Base-by-base conservation (phyloP, 2,888 invertebrate genomes). In the Dascillus cervinus region DNA sequence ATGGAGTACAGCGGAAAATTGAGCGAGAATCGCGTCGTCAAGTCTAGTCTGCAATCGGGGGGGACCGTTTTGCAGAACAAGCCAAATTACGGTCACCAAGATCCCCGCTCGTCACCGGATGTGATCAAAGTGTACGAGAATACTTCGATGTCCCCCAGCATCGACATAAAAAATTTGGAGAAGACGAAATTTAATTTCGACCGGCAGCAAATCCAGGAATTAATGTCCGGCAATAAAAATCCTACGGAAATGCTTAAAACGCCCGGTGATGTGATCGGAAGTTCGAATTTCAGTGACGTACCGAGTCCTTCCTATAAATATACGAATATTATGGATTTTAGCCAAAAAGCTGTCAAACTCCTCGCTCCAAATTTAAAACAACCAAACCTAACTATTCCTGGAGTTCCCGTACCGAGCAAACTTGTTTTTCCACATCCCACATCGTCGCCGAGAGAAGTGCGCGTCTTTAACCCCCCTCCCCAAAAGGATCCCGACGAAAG, bases 31-130 rank as follows among this genome's bases (percentile, higher is more conserved):
- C 75, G 85, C 40, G 82, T 89, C 39, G 82, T 89, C 11, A 78
- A 85, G 50, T 85, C 86, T 1, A 82, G 84, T 1, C 65, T 89
- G 32, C 79, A 88, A 53, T 87, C 88, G 0, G 89, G 89, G 13
- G 88, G 87, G 9, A 86, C 84, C n/a, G 72, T 75, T 28, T 39
- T 64, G 25, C 64, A 64, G 24, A 63, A 60, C 32, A 60, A 60
- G 39, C 44, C 57, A 2, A 53, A 47, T 28, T 60, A 57, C 30
- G 54, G 52, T 22, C 42, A 43, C 27, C 40, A 34, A 15, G 44
- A 48, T 19, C 14, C 50, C 13, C 42, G 50, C 24, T 34, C 48
- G 3, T 47, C 51, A 8, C 56, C 57, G 9, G 59, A 62, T 34
- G 46, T 60, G 4, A 58, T 62, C 20, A 37, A 59, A 33, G 55